Conservation (phyloP, 2,888 invertebrate species). For the Xanthia icteritia region DNA sequence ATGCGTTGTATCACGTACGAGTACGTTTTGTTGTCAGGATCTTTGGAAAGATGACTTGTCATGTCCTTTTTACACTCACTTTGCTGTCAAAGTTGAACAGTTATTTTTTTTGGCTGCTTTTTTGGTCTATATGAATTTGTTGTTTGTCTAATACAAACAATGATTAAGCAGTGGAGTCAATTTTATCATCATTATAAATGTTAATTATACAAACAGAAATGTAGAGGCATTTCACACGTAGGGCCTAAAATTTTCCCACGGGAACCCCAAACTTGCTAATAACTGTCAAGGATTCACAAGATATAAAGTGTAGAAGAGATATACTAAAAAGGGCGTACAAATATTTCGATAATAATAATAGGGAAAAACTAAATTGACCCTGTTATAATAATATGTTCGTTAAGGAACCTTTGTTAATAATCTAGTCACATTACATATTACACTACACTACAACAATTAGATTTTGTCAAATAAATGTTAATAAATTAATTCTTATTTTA, state of each 20-base stretch:
- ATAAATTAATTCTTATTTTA: too few species aligned
- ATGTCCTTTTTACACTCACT: conserved; percentile 18
- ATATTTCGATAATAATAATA: not conserved
- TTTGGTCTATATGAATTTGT: not conserved
- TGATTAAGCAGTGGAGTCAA: not conserved
- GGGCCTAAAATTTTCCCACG: not conserved
- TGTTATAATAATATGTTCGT: not conserved
- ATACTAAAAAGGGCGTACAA: not conserved
- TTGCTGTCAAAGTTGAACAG: conserved; percentile 12
- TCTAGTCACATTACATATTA: not conserved
- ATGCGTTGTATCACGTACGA: conserved; percentile 41
- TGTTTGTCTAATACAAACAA: not conserved
- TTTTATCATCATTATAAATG: not conserved
- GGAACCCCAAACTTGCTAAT: not conserved
- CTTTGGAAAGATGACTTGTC: conserved; percentile 33
- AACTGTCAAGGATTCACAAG: not conserved
- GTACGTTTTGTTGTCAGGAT: conserved; percentile 34
- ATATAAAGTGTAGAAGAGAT: not conserved
- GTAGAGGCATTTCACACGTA: not conserved
- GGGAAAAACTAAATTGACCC: not conserved
- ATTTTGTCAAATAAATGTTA: not conserved
- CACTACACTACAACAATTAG: not conserved
- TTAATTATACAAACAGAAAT: too few species aligned
- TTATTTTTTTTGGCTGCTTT: not conserved
- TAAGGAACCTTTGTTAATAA: not conserved